Evolutionary conservation across 2,113 vertebrate genomes (phyloP), one percentile per base, ranked within the genome.

Genomic region (Phasianus colchicus): DNA sequence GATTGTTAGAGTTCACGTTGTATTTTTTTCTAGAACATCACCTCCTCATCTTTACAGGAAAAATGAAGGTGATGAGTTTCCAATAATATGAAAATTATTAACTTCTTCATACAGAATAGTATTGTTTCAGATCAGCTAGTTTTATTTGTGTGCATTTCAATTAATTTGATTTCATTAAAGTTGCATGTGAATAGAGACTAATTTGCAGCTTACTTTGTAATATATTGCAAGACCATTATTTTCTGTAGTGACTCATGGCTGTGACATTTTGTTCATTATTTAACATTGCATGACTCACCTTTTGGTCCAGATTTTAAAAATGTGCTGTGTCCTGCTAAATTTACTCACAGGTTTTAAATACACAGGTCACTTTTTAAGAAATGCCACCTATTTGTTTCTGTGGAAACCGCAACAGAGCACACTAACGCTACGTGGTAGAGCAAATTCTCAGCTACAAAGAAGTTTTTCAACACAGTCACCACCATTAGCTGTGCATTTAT

Each of bases 251-350:
- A 88, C 32, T 96, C 84, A 89, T 50, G 25, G n/a, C 61, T 72
- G 3, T 88, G 89, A 71, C 77, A 75, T 86, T 92, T 83, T 84
- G 29, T 77, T 92, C 73, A 30, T 92, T 92, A 66, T 77, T 94
- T 88, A 67, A 48, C 14, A 4, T 75, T 38, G 7, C 61, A 42
- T 42, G 73, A 82, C 74, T 93, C 74, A 67, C 70, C 63, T 91
- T 86, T 78, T 78, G 52, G 73, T 81, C 57, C 47, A 69, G 61
- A 42, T 89, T 32, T n/a, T 60, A 90, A 77, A 85, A 67, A 50
- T 16, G 11, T 78, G 29, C 69, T 0, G 0, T 58, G 55, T 71
- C 21, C 69, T 81, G n/a, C 42, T 92, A n/a, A 63, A 80, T 90
- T 80, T 77, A 32, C 58, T 77, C 47, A 32, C 3, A 55, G 7